Evolutionary conservation across 2,888 invertebrate species (phyloP), one percentile per base, ranked within the genome.

Genomic region (Nemotelus pantherinus): DNA sequence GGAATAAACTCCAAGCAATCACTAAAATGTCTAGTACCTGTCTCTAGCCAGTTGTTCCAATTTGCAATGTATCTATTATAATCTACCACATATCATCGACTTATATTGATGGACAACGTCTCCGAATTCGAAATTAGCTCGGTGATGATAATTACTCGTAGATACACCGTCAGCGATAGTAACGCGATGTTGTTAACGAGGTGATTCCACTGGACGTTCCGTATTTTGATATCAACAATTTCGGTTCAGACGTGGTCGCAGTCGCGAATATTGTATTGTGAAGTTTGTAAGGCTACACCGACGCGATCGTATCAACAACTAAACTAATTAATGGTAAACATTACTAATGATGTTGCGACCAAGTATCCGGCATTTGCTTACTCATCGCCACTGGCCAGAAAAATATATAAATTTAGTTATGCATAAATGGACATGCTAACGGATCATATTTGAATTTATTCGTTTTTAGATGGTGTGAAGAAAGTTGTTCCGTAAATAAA

Each of bases 261-360:
- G 25, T 25, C 9, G 3, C 63, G 43, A 63, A 39, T 3, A n/a
- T 63, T 63, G 9, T 5, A 3, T 6, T 43, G 5, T 4, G 41
- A 9, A 3, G 7, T 39, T 7, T 63, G 3, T 41, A n/a, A 4
- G 5, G 43, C 41, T 58, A 63, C 63, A 63, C 9, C 25, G 41
- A n/a, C 43, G 10, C 25, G 63, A 7, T 39, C 25, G n/a, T 55
- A 70, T 5, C 50, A 3, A 68, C 67, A 71, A 57, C 57, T 58
- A 45, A 72, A 72, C 58, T 58, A 72, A 72, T 72, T 72, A 72
- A 72, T 72, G 58, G 47, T 72, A 68, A 68, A 68, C 68, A 68
- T n/a, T 58, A 50, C 43, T 68, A 43, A 10, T 44, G 9, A 41
- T 47, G 10, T 55, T 5, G 5, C 41, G 41, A 70, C 25, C 53